These are phyloP conservation scores for Iphiclides podalirius DNA, from an alignment of 2,888 invertebrate species.

Conservation along the genomic window DNA sequence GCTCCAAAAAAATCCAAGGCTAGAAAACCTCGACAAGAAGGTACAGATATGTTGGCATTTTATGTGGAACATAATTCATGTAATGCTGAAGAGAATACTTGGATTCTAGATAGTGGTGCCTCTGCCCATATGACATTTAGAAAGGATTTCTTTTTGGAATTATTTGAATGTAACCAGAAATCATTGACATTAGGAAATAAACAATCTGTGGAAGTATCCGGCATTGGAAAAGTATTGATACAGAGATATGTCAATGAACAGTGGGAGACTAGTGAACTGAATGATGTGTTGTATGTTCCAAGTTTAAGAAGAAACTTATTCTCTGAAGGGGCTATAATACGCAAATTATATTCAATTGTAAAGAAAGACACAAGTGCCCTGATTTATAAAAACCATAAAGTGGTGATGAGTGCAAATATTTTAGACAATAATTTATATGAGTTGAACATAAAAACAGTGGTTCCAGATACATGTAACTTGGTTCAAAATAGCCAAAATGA, in stretches of 20 bases:
- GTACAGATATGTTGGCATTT: constrained; percentile 31
- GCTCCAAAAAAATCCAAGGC: constrained; percentile 22
- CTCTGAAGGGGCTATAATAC: constrained; percentile 24
- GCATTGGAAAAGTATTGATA: constrained; percentile 32
- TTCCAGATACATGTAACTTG: constrained; percentile 24
- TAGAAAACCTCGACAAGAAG: constrained; percentile 22
- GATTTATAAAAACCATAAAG: constrained; percentile 19
- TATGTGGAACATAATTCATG: constrained; percentile 15
- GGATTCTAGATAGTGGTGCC: constrained; percentile 33
- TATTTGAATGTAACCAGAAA: constrained; percentile 25
- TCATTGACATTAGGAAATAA: constrained; percentile 32
- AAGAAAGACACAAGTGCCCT: constrained; percentile 20
- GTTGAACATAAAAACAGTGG: constrained; percentile 24
- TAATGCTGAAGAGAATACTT: constrained; percentile 11
- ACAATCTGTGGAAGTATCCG: constrained; percentile 30
- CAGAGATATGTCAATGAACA: constrained; percentile 31
- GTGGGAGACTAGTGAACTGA: constrained; percentile 28
- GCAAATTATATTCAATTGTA: constrained; percentile 15
- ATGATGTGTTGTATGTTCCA: constrained; percentile 29
- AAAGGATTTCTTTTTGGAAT: constrained; percentile 29
- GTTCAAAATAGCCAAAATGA: constrained; percentile 24
- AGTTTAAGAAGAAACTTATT: constrained; percentile 24
- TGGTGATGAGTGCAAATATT: constrained; percentile 25
- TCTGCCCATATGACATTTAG: constrained; percentile 30
- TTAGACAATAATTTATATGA: constrained; percentile 28